Base-by-base conservation (phyloP, 2,797 vertebrate species). In the Sorex maritimensis region DNA sequence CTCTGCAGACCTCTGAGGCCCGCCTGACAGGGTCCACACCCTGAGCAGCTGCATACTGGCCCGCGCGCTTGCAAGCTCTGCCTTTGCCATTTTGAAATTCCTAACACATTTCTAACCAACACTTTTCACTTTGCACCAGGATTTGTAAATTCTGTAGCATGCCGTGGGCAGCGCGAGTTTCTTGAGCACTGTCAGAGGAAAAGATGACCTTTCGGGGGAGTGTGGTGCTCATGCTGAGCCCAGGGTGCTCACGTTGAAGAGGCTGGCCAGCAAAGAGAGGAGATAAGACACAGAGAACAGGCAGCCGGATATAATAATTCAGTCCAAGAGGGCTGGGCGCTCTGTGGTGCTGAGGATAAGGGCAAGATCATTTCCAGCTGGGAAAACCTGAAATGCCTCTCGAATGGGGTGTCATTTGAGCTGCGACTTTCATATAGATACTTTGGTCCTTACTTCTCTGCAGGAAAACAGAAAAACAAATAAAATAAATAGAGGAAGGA, bases 401-500 rank as follows among this genome's bases (percentile, higher is more conserved):
- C 24, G 61, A 63, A 75, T 41, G 63, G 30, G 58, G 34, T 84
- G 65, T 88, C 83, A 72, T 61, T 52, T 78, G 91, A 93, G 73
- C 38, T 92, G 52, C 9, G 77, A 30, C 69, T 93, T 95, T 88
- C 77, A 77, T 52, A 77, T 82, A 73, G 73, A 88, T 65, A 58
- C 75, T 75, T 94, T 72, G 63, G 72, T 79, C 44, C 7, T 93
- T 67, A 58, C 55, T 88, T 44, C 55, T 88, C 14, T 63, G 63
- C n/a, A 88, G 77, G 82, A 97, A 95, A 92, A 95, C 14, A 12
- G 38, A 91, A 95, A 95, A 26, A 38, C 13, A 4, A 12, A 30
- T 63, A 81, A 93, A 75, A 69, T 67, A 78, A 86, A 90, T 8
- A 85, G 55, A 81, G 71, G 49, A 61, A 81, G 67, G 41, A 61